Percentiles rank a stretch among this genome's conserved stretches.
Conservation (phyloP, 2,888 invertebrate species). For the Drosophila monieri region DNA sequence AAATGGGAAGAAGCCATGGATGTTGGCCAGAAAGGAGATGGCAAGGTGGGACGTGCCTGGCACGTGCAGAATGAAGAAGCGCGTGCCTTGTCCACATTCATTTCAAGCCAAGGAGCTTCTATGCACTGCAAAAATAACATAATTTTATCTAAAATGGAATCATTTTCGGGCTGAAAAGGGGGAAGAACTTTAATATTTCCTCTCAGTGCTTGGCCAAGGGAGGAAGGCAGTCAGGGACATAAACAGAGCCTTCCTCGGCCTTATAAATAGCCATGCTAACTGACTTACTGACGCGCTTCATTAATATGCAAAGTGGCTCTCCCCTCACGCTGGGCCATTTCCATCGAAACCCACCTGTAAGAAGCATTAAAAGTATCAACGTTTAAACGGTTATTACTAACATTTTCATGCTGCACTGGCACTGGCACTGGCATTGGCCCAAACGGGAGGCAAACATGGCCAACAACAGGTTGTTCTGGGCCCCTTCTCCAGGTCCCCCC, state of each 20-base stretch:
- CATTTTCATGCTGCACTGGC: conserved; percentile 73
- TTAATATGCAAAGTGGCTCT: conserved; percentile 73
- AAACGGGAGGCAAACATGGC: conserved; percentile 32
- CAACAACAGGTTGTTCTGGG: conserved; percentile 64
- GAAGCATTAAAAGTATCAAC: conserved; percentile 56
- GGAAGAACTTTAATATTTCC: neutral
- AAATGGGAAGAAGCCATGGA: conserved; percentile 26
- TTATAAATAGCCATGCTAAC: conserved; percentile 59
- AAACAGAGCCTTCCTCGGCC: conserved; percentile 33
- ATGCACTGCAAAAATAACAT: conserved; percentile 1
- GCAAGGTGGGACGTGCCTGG: neutral
- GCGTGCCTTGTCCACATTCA: conserved; percentile 67
- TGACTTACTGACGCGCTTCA: conserved; percentile 55
- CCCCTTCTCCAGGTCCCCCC: conserved; percentile 21
- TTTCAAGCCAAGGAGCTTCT: conserved; percentile 21
- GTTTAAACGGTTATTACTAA: conserved; percentile 73
- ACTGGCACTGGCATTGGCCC: conserved; percentile 54
- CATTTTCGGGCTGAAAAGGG: neutral
- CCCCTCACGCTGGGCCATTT: neutral
- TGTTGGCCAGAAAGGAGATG: neutral
- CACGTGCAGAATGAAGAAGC: conserved; percentile 49
- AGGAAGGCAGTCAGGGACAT: neutral
- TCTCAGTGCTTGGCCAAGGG: conserved; percentile 3
- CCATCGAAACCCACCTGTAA: conserved; percentile 15
- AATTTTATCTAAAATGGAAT: neutral